These are phyloP conservation scores for Grapholita molesta DNA, from an alignment of 1,140 invertebrate genomes.

Conservation along the genomic window DNA sequence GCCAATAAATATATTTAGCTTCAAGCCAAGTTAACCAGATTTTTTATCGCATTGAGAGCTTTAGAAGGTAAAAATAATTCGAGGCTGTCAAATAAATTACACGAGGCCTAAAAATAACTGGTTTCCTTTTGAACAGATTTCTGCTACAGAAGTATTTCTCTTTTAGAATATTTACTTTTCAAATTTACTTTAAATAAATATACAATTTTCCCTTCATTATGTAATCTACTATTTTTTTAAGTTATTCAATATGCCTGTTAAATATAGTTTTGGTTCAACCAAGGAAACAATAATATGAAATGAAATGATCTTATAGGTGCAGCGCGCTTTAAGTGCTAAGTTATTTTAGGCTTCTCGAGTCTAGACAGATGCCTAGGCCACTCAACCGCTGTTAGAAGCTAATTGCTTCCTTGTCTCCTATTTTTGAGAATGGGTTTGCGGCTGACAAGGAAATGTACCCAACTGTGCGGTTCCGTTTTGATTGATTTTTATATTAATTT, in stretches of 20 bases:
- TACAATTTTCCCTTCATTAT: too few species aligned
- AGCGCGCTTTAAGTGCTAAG: neutral
- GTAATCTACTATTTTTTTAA: too few species aligned
- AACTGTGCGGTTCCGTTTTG: too few species aligned
- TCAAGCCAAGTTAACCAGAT: neutral
- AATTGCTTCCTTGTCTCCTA: neutral
- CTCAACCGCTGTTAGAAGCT: neutral
- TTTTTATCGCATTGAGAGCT: neutral
- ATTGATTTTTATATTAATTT: too few species aligned
- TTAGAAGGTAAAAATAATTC: neutral
- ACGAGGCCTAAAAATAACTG: neutral
- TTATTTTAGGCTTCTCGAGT: neutral
- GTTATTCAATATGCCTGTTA: too few species aligned
- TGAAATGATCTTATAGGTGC: too few species aligned
- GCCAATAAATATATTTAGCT: too few species aligned
- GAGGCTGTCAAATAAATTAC: neutral
- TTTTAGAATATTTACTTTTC: too few species aligned
- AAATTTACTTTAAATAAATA: too few species aligned
- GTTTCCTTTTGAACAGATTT: neutral
- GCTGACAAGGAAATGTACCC: too few species aligned
- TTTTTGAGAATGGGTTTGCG: too few species aligned
- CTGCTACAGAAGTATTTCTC: neutral
- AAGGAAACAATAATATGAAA: neutral
- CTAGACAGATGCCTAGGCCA: conserved; percentile 12
- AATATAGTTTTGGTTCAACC: neutral